Conservation (phyloP, 2,888 invertebrate genomes). For the Dasypogon diadema region DNA sequence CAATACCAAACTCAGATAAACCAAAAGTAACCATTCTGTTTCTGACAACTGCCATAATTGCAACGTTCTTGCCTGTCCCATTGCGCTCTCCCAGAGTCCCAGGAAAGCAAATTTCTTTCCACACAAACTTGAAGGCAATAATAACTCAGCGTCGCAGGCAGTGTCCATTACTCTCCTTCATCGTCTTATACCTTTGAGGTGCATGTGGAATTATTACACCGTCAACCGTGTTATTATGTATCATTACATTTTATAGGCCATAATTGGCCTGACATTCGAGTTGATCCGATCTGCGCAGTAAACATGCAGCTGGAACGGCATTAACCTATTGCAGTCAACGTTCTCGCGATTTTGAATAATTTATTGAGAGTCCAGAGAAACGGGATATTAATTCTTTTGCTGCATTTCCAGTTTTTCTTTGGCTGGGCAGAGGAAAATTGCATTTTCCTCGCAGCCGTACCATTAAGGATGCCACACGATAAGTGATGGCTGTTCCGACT, state of each 20-base stretch:
- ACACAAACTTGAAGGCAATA: neutral
- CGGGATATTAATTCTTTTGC: slow-evolving; percentile 20
- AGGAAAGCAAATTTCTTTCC: neutral
- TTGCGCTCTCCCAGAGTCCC: neutral
- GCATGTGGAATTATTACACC: slow-evolving; percentile 13
- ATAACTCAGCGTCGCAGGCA: slow-evolving; percentile 19
- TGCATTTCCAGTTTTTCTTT: neutral
- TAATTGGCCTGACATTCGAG: slow-evolving; percentile 35
- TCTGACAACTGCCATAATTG: neutral
- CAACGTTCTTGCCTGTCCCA: neutral
- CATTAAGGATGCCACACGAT: neutral
- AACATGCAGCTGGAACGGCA: neutral
- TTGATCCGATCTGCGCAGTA: neutral
- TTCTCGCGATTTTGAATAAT: slow-evolving; percentile 6
- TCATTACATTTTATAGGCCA: slow-evolving; percentile 36
- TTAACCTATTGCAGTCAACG: neutral
- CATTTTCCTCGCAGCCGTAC: neutral
- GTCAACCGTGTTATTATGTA: slow-evolving; percentile 24
- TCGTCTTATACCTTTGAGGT: slow-evolving; percentile 2
- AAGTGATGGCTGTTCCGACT: neutral
- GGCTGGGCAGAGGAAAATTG: neutral
- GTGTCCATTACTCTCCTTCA: slow-evolving; percentile 23
- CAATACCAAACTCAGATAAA: neutral
- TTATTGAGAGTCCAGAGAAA: slow-evolving; percentile 21
- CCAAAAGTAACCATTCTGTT: neutral